Evolutionary conservation across 2,888 invertebrate species (phyloP).

Genomic region (Nymphalis urticae): DNA sequence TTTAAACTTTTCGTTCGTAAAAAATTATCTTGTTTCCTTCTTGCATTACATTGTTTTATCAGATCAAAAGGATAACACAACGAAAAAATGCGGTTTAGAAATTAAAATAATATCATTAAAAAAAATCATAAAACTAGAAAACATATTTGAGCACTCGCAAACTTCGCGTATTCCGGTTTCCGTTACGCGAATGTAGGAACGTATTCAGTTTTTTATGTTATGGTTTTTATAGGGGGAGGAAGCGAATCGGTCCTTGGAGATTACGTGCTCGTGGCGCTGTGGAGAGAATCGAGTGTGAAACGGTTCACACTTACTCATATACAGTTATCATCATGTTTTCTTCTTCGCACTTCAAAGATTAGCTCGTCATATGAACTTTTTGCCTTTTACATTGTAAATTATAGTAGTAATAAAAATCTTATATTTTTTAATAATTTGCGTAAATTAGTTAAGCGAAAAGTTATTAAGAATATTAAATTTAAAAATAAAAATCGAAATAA

Average conservation of each 20-base stretch:
- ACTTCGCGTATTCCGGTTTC: slow-evolving; percentile 19
- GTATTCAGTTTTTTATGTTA: slow-evolving; percentile 61
- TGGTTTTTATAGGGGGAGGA: slow-evolving; percentile 48
- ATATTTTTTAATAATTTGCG: too few relatives aligned
- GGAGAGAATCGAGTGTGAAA: slow-evolving; percentile 45
- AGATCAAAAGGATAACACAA: not conserved
- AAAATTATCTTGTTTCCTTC: not conserved
- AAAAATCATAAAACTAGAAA: slow-evolving; percentile 2
- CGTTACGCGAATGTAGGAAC: slow-evolving; percentile 54
- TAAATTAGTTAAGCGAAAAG: too few relatives aligned
- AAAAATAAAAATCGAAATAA: too few relatives aligned
- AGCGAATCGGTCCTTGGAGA: slow-evolving; percentile 45
- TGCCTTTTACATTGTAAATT: too few relatives aligned
- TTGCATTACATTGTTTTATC: not conserved
- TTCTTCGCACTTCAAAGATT: slow-evolving; percentile 6
- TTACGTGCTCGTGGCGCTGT: slow-evolving; percentile 42
- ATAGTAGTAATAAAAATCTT: too few relatives aligned
- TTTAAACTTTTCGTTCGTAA: slow-evolving; percentile 1
- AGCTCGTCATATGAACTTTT: too few relatives aligned
- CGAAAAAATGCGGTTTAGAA: too few relatives aligned
- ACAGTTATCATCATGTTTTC: slow-evolving; percentile 22
- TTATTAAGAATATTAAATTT: too few relatives aligned
- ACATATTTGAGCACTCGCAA: slow-evolving; percentile 6
- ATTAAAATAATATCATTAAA: not conserved
- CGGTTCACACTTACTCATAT: slow-evolving; percentile 39